Conservation (phyloP, 1,140 invertebrate genomes). For the Oscheius sp. region DNA sequence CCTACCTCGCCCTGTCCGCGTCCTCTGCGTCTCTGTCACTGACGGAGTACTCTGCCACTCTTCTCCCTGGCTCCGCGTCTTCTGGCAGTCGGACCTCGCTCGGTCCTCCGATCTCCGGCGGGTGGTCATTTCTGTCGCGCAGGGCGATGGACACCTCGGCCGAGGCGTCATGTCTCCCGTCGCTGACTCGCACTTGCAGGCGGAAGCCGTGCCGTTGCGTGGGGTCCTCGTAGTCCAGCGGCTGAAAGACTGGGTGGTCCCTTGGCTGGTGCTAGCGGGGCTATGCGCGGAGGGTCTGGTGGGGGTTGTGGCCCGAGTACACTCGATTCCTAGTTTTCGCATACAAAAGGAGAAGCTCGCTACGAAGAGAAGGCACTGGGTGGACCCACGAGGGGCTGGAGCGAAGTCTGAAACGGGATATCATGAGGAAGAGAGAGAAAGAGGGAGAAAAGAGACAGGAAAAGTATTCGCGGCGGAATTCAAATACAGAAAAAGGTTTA, state of each 20-base stretch:
- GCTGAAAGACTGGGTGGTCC: conserved; percentile 43
- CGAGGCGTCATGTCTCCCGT: conserved; percentile 72
- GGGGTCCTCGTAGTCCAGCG: conserved; percentile 63
- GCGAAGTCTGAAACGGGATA: neutral
- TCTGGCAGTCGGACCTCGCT: conserved; percentile 42
- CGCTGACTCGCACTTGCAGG: conserved; percentile 62
- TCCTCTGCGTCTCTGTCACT: conserved; percentile 28
- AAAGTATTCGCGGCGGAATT: too few species aligned
- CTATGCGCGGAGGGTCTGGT: too few species aligned
- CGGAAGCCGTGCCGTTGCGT: conserved; percentile 62
- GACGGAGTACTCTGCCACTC: conserved; percentile 41
- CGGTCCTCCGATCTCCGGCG: conserved; percentile 73
- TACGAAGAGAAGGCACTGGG: neutral
- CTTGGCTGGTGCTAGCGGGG: neutral
- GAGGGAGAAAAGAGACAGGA: neutral
- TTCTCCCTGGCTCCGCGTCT: conserved; percentile 25
- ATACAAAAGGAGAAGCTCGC: neutral
- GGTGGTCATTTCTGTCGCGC: conserved; percentile 89
- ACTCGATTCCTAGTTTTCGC: conserved; percentile 1
- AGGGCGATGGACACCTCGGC: conserved; percentile 83
- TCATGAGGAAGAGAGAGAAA: neutral
- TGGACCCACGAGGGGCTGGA: neutral
- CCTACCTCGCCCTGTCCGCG: conserved; percentile 23
- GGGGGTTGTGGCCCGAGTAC: conserved; percentile 3
- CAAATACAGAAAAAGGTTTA: too few species aligned